Evolutionary conservation across 2,113 vertebrate genomes (phyloP), one percentile per base, ranked within the genome.

Genomic region (Hippoglossus stenolepis): DNA sequence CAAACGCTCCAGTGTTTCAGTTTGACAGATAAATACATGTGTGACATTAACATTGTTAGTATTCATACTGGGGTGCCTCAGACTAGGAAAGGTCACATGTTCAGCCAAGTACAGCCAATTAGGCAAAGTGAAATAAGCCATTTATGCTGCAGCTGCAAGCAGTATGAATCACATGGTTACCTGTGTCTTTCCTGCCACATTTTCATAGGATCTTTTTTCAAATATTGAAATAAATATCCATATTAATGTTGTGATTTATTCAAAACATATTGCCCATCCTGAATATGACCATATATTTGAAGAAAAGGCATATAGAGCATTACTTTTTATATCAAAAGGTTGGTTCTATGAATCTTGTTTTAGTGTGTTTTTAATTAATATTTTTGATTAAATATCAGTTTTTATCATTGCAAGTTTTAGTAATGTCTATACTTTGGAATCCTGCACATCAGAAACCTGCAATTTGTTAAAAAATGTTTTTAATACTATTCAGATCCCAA

Each of bases 1-100:
- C n/a, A 57, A 57, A 57, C 7, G 9, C 54, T 54, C 51, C 18
- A 12, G 11, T 57, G 53, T 24, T 24, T 57, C 2, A 13, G 24
- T 58, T 15, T 58, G 57, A 28, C 23, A n/a, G 8, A 63, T 64
- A 23, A 23, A n/a, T 43, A 21, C 23, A 23, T 40, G 17, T 40
- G 35, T 64, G 61, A 43, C 61, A 64, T 43, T 38, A 43, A 23
- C n/a, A 14, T 21, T 43, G 61, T 64, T 64, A 43, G 61, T 21
- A 64, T 64, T 64, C 61, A 23, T 23, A 64, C 20, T 43, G 38
- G 20, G 35, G 35, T 12, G 38, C 61, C 38, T 64, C 13, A 21
- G 38, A 13, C 35, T 4, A 23, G 38, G 61, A 64, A 43, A 43
- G 38, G 61, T 43, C 38, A n/a, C 38, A 21, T 64, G 38, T 64